phyloP scores from a whole-genome alignment of 2,888 invertebrate species.

The Bellardia bayeri region DNA sequence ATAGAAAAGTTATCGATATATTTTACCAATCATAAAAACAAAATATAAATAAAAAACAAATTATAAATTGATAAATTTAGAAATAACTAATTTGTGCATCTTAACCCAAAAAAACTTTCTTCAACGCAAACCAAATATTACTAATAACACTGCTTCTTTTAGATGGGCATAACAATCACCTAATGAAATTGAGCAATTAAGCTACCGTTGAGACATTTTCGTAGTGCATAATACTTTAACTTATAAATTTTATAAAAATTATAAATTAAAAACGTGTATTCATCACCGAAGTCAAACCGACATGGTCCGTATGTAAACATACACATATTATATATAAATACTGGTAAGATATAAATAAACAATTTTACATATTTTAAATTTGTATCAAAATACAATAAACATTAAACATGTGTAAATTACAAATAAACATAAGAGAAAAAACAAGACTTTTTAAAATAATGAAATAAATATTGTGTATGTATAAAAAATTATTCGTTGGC shows the following conservation, averaged over 20 bases:
- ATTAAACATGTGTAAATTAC: too few species aligned
- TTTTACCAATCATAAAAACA: too few species aligned
- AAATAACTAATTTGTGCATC: not conserved
- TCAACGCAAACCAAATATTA: not conserved
- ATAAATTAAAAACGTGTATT: not conserved
- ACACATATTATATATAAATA: not conserved
- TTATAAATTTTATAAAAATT: constrained; percentile 15
- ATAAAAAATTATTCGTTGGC: too few species aligned
- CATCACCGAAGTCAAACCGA: not conserved
- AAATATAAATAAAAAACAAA: too few species aligned
- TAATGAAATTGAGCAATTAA: constrained; percentile 33
- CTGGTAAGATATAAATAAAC: not conserved
- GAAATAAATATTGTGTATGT: too few species aligned
- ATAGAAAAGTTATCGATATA: too few species aligned
- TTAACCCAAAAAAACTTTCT: not conserved
- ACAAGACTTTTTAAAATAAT: too few species aligned
- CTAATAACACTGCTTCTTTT: not conserved
- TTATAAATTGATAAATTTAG: too few species aligned
- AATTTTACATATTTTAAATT: not conserved
- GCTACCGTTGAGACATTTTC: constrained; percentile 37
- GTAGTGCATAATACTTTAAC: not conserved
- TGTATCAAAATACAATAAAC: not conserved
- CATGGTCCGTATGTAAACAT: not conserved
- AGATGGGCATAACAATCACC: not conserved
- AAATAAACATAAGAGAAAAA: too few species aligned